Evolutionary conservation across 1,140 invertebrate species (phyloP).

Genomic region (Lethocerus indicus): DNA sequence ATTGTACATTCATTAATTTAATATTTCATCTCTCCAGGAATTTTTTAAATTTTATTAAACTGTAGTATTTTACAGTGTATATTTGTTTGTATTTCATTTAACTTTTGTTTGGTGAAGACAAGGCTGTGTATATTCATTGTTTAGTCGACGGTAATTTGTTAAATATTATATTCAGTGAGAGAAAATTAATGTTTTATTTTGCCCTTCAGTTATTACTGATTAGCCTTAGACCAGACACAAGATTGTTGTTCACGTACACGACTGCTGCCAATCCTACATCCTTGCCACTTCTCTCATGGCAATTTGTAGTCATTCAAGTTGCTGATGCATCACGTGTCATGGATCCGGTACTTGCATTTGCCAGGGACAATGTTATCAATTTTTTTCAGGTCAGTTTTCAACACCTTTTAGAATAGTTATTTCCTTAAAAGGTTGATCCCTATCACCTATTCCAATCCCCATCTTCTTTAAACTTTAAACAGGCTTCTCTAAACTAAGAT

Average conservation of each 20-base stretch:
- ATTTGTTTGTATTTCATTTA: no score
- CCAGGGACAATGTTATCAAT: constrained; percentile 55
- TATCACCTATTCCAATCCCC: neutral
- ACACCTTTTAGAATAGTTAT: constrained; percentile 10
- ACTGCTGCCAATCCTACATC: constrained; percentile 34
- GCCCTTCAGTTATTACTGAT: constrained; percentile 59
- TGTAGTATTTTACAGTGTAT: no score
- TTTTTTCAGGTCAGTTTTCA: constrained; percentile 84
- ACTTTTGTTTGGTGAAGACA: no score
- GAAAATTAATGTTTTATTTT: neutral
- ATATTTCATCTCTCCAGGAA: no score
- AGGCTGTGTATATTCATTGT: no score
- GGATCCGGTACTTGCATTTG: constrained; percentile 74
- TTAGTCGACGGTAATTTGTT: no score
- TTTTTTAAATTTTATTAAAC: no score
- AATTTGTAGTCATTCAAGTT: constrained; percentile 72
- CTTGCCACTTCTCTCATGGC: constrained; percentile 81
- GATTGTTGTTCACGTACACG: constrained; percentile 34
- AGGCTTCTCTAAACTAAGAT: neutral
- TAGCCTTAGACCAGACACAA: constrained; percentile 55
- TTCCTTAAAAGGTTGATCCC: neutral
- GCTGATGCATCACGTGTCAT: constrained; percentile 45
- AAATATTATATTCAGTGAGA: no score
- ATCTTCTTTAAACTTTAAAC: neutral
- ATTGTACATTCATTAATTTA: no score